Conservation (phyloP, 2,888 invertebrate species). For the Melanophora roralis region DNA sequence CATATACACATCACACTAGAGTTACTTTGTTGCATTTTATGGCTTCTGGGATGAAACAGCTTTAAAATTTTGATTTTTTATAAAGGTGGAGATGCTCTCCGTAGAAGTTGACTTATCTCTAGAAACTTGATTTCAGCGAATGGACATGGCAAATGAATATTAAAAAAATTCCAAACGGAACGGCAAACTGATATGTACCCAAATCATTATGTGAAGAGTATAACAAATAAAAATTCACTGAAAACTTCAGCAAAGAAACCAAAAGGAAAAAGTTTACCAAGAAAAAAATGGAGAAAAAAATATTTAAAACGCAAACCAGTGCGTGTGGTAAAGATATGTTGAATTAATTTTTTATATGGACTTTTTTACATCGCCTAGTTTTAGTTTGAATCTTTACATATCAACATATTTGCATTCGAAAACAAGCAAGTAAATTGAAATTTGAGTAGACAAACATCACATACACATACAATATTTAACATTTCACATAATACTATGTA, state of each 20-base stretch:
- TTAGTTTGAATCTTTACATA: constrained; percentile 69
- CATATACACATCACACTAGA: no score
- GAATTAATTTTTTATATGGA: constrained; percentile 34
- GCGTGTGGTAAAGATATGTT: constrained; percentile 71
- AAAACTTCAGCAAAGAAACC: neutral
- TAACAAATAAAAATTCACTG: neutral
- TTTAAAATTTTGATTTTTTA: no score
- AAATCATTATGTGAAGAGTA: neutral
- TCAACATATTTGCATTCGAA: neutral
- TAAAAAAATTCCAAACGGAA: no score
- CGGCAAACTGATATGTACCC: no score
- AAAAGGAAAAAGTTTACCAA: constrained; percentile 51
- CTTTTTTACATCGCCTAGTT: constrained; percentile 65
- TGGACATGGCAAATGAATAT: no score
- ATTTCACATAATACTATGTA: neutral
- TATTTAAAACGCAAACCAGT: constrained; percentile 62
- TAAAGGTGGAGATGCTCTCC: no score
- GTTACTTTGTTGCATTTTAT: no score
- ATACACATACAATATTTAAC: neutral
- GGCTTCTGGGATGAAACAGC: no score
- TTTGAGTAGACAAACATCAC: neutral
- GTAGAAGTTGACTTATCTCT: no score
- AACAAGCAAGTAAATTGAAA: neutral
- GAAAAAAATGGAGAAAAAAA: constrained; percentile 24
- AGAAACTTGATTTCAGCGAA: no score